Conservation (phyloP, 1,140 invertebrate species). For the Microplitis demolitor region DNA sequence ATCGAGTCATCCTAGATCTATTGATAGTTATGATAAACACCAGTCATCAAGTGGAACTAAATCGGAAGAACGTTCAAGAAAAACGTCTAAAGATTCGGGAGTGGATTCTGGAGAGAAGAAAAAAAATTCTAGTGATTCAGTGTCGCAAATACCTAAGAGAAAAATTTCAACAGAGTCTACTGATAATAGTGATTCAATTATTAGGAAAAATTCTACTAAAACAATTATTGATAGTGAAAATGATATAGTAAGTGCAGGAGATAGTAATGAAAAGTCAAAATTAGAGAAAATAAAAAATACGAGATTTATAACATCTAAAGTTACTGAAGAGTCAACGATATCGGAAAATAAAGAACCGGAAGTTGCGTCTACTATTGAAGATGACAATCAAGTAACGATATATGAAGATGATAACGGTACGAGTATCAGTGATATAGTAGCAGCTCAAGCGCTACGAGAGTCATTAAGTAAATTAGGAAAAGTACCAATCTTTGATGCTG, state of each 20-base stretch:
- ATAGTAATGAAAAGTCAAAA: conserved; percentile 27
- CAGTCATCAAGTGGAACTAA: conserved; percentile 4
- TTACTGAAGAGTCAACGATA: conserved; percentile 44
- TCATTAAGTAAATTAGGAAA: conserved; percentile 58
- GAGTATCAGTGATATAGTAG: conserved; percentile 60
- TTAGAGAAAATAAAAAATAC: conserved; percentile 47
- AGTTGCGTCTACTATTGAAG: conserved; percentile 28
- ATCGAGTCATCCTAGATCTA: conserved; percentile 16
- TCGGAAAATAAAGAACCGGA: conserved; percentile 40
- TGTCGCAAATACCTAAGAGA: conserved; percentile 30
- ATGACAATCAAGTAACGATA: conserved; percentile 47
- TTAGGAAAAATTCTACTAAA: background rate
- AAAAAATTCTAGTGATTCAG: background rate
- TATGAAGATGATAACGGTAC: conserved; percentile 58
- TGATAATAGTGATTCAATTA: background rate
- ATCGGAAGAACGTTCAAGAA: conserved; percentile 17
- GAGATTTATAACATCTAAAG: conserved; percentile 54
- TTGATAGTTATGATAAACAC: conserved; percentile 17
- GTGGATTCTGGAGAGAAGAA: conserved; percentile 6
- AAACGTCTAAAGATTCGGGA: conserved; percentile 20
- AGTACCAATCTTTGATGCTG: conserved; percentile 46
- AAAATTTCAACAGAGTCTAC: conserved; percentile 22
- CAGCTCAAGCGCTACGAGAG: conserved; percentile 57
- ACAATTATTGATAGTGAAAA: conserved; percentile 22
- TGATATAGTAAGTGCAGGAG: conserved; percentile 30